Percentiles rank a stretch among this genome's conserved stretches.
Conservation (phyloP, 2,888 invertebrate genomes). For the Timema podura region DNA sequence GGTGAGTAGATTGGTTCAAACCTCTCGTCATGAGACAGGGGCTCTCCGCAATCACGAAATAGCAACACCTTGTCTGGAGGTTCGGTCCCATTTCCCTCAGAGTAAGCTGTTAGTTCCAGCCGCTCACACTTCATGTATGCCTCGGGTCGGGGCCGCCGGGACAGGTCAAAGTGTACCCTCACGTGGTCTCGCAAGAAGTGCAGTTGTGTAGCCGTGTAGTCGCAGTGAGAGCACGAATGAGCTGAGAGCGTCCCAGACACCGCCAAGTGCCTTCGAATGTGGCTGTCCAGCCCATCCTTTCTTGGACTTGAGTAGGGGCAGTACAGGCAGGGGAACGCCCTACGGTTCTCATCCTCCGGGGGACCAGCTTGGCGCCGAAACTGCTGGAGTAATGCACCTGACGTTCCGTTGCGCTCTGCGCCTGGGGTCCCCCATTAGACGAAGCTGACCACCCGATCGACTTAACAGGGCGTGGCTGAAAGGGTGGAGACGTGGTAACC, state of each 20-base stretch:
- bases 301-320: slow-evolving; percentile 78
- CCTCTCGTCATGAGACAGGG: too few relatives aligned
- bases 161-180: slow-evolving; percentile 67
- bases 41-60: too few relatives aligned
- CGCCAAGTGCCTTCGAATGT: slow-evolving; percentile 67
- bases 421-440: slow-evolving; percentile 47
- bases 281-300: slow-evolving; percentile 68
- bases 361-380: slow-evolving; percentile 46
- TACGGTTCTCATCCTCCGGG: slow-evolving; percentile 52
- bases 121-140: slow-evolving; percentile 59
- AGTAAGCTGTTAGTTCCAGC: slow-evolving; percentile 53
- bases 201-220: slow-evolving; percentile 71
- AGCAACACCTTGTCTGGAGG: too few relatives aligned
- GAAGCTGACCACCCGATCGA: slow-evolving; percentile 31
- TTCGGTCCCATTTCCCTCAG: slow-evolving; percentile 38
- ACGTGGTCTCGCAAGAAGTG: slow-evolving; percentile 74
- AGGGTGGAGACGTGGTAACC: not conserved
- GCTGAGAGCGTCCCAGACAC: slow-evolving; percentile 55
- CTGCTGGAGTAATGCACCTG: slow-evolving; percentile 59
- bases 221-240: slow-evolving; percentile 75
- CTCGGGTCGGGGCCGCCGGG: slow-evolving; percentile 54
- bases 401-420: slow-evolving; percentile 58
- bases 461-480: slow-evolving; percentile 23
- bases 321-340: slow-evolving; percentile 63
- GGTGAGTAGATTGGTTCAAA: too few relatives aligned